Percentiles rank a stretch among this genome's conserved stretches.
phyloP scores from a whole-genome alignment of 2,888 invertebrate genomes.

The Athalia cordata region DNA sequence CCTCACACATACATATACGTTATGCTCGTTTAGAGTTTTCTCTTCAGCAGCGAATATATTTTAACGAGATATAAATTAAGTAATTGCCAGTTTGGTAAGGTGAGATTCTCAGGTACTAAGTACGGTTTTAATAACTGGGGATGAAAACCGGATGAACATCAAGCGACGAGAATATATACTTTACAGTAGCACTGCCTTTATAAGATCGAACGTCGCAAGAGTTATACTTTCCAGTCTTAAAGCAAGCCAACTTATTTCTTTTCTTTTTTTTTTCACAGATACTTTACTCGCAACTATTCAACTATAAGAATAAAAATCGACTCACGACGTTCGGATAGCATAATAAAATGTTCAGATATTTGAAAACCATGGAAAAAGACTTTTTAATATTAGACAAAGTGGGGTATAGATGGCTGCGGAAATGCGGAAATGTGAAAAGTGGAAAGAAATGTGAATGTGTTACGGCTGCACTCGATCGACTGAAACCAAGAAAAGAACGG shows the following conservation, averaged over 20 bases:
- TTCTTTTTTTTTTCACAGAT: background rate
- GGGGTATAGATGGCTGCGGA: background rate
- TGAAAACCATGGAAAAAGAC: constrained; percentile 1
- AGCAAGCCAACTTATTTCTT: background rate
- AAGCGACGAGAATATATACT: background rate
- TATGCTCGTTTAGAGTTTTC: background rate
- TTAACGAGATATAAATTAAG: constrained; percentile 24
- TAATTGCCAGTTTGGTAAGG: constrained; percentile 19
- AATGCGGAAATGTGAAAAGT: background rate
- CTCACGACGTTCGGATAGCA: background rate
- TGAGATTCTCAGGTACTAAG: constrained; percentile 6
- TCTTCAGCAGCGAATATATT: constrained; percentile 21
- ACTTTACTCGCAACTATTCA: background rate
- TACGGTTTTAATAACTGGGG: constrained; percentile 18
- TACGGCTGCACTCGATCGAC: constrained; percentile 22
- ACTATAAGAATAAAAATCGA: background rate
- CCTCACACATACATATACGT: too few relatives aligned
- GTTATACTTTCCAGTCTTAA: background rate
- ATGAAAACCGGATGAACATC: constrained; percentile 7
- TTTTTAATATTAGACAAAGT: constrained; percentile 28
- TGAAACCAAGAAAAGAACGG: constrained; percentile 13
- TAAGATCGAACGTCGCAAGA: background rate
- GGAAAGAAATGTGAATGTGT: constrained; percentile 34
- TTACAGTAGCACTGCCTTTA: background rate
- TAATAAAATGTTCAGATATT: background rate